Evolutionary conservation across 2,888 invertebrate species (phyloP).

Genomic region (Yponomeuta sedellus): DNA sequence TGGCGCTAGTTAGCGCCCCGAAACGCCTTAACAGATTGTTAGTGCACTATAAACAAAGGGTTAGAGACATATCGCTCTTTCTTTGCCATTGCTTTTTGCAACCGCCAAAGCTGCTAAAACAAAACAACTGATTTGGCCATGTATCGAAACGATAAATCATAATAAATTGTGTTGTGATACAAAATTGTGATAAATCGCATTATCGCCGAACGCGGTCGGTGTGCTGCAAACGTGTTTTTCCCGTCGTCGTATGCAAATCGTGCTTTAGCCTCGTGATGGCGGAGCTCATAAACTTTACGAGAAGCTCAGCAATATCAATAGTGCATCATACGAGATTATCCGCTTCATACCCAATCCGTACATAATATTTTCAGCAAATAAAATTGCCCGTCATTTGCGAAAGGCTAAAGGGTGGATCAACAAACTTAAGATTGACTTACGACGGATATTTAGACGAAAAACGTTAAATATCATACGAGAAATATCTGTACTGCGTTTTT

Average conservation of each 20-base stretch:
- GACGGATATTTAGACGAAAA: neutral
- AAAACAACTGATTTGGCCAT: neutral
- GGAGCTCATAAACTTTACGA: constrained; percentile 42
- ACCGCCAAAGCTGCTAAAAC: neutral
- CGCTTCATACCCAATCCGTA: constrained; percentile 44
- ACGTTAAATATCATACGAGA: neutral
- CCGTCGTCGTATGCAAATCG: constrained; percentile 8
- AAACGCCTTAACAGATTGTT: too few species aligned
- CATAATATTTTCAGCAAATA: constrained; percentile 49
- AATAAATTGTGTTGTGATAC: constrained; percentile 3
- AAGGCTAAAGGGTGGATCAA: neutral
- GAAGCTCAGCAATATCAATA: constrained; percentile 47
- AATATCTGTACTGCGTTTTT: too few species aligned
- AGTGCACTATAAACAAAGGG: too few species aligned
- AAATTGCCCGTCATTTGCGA: constrained; percentile 28
- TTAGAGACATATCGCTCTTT: neutral
- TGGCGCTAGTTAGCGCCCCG: too few species aligned
- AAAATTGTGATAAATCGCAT: constrained; percentile 1
- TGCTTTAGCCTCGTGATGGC: neutral
- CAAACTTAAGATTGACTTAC: neutral
- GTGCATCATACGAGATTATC: constrained; percentile 56
- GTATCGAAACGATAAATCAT: neutral
- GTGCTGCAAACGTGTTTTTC: constrained; percentile 11
- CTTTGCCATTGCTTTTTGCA: neutral
- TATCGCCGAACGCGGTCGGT: constrained; percentile 1